These are phyloP conservation scores for Eulemur rufifrons DNA, from an alignment of 2,113 vertebrate genomes.

Conservation along the genomic window DNA sequence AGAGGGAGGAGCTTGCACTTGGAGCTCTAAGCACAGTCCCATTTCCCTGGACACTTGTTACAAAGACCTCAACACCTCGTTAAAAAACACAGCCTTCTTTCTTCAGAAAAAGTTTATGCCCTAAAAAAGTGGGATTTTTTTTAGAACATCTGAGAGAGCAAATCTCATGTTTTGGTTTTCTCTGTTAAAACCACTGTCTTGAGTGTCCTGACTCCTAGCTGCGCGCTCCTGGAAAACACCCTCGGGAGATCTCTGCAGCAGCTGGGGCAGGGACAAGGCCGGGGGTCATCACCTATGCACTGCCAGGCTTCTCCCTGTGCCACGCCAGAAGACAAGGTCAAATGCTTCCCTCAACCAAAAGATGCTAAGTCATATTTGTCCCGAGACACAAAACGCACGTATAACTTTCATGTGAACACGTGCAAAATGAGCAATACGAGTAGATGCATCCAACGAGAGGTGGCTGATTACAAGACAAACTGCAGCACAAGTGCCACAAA, in stretches of 20 bases:
- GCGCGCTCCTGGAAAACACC: neutral
- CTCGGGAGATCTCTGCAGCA: neutral
- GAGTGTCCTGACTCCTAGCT: neutral
- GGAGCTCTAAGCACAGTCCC: neutral
- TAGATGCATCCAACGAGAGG: accelerated
- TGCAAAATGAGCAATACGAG: neutral
- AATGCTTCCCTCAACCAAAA: too few relatives aligned
- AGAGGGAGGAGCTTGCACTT: too few relatives aligned
- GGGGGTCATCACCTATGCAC: too few relatives aligned
- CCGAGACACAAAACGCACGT: neutral
- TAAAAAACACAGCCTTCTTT: neutral
- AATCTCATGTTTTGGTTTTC: neutral
- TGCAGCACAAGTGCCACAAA: accelerated
- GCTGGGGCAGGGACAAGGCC: neutral
- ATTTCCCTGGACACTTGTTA: neutral
- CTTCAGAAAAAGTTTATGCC: neutral
- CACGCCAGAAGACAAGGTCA: neutral
- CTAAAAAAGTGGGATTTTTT: neutral
- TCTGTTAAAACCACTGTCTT: neutral
- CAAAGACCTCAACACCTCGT: neutral
- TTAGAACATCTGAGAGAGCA: neutral
- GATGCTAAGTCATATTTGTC: neutral
- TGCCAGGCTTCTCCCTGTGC: neutral
- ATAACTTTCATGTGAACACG: neutral
- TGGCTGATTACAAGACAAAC: neutral